Evolutionary conservation across 2,888 invertebrate species (phyloP).

Genomic region (Hypolimnas misippus): DNA sequence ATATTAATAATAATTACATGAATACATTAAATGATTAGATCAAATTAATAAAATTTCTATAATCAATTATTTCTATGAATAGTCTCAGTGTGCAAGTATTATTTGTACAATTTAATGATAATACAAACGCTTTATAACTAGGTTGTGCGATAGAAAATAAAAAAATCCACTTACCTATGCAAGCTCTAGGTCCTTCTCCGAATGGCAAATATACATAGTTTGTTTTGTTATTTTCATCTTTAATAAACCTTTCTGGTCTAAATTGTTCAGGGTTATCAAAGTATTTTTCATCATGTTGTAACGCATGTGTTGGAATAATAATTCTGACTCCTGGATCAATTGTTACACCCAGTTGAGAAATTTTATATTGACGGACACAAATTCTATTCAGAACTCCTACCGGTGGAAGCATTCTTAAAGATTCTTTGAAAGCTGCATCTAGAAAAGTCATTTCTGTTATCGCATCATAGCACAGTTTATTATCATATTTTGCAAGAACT

Average conservation of each 20-base stretch:
- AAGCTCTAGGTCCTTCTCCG: slow-evolving; percentile 64
- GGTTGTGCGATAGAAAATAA: too few relatives aligned
- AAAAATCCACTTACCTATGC: slow-evolving; percentile 53
- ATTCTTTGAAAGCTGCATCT: slow-evolving; percentile 61
- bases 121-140: too few relatives aligned
- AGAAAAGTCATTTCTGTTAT: slow-evolving; percentile 58
- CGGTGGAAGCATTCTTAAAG: slow-evolving; percentile 62
- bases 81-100: too few relatives aligned
- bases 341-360: slow-evolving; percentile 54
- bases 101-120: too few relatives aligned
- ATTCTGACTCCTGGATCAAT: slow-evolving; percentile 64
- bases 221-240: slow-evolving; percentile 38
- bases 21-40: too few relatives aligned
- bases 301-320: slow-evolving; percentile 60
- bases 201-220: slow-evolving; percentile 62
- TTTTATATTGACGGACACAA: slow-evolving; percentile 52
- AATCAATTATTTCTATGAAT: too few relatives aligned
- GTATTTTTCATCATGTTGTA: slow-evolving; percentile 64
- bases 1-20: too few relatives aligned
- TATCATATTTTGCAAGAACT: slow-evolving; percentile 56
- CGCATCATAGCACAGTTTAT: slow-evolving; percentile 63
- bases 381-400: slow-evolving; percentile 57
- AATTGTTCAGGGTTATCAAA: slow-evolving; percentile 60
- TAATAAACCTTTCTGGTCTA: slow-evolving; percentile 58
- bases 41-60: too few relatives aligned